Conservation (phyloP, 2,888 invertebrate species). For the Baronia brevicornis region DNA sequence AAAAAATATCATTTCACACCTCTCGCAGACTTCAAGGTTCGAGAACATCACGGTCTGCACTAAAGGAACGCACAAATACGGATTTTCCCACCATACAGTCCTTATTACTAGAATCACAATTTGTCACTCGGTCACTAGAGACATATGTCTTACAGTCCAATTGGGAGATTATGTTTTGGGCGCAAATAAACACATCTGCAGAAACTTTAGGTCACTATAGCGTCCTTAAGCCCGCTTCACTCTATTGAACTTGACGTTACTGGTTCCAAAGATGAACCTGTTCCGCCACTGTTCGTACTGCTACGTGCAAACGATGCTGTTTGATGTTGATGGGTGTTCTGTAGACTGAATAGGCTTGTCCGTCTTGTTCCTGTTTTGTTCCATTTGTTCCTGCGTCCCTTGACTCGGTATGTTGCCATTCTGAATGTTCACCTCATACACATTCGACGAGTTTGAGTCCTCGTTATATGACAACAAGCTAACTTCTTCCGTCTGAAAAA, state of each 20-base stretch:
- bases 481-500: slow-evolving; percentile 55
- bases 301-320: slow-evolving; percentile 62
- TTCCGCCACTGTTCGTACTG: slow-evolving; percentile 62
- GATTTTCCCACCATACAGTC: not conserved
- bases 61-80: not conserved
- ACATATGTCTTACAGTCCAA: too few species aligned
- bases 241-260: slow-evolving; percentile 32
- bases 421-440: slow-evolving; percentile 54
- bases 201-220: slow-evolving; percentile 7
- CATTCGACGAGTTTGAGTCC: slow-evolving; percentile 63
- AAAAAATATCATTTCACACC: too few species aligned
- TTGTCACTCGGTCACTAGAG: slow-evolving; percentile 2
- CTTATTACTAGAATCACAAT: slow-evolving; percentile 15
- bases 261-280: slow-evolving; percentile 57
- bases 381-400: slow-evolving; percentile 16
- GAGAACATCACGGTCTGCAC: too few species aligned
- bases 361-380: slow-evolving; percentile 21
- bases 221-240: slow-evolving; percentile 31
- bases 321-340: slow-evolving; percentile 42
- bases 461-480: slow-evolving; percentile 61
- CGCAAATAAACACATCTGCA: too few species aligned
- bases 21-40: too few species aligned
- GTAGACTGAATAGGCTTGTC: slow-evolving; percentile 24
- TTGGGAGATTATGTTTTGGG: too few species aligned
- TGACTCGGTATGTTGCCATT: slow-evolving; percentile 29